These are phyloP conservation scores for Therioaphis trifolii DNA, from an alignment of 2,888 invertebrate species.

Conservation along the genomic window DNA sequence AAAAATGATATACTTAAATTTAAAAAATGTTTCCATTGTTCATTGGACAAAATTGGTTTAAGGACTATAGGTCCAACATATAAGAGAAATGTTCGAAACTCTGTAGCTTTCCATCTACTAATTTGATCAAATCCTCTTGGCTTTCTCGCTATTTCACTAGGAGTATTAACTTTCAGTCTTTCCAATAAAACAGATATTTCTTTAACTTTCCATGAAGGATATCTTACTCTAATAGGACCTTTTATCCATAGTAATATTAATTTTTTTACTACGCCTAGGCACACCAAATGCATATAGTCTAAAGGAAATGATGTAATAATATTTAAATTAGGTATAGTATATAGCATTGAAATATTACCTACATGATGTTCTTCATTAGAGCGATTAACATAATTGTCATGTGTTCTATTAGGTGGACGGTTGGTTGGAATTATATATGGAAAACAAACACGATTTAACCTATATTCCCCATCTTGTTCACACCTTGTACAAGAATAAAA, in stretches of 20 bases:
- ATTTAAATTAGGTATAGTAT: slow-evolving; percentile 1
- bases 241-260: neutral
- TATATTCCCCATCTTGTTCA: neutral
- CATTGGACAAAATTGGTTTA: no score
- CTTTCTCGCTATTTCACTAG: slow-evolving; percentile 14
- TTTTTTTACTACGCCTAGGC: slow-evolving; percentile 32
- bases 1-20: no score
- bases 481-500: slow-evolving; percentile 6
- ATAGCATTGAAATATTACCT: neutral
- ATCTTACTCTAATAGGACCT: neutral
- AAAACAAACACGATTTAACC: neutral
- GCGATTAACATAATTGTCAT: slow-evolving; percentile 4
- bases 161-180: neutral
- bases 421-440: neutral
- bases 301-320: neutral
- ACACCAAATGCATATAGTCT: no score
- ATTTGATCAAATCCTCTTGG: neutral
- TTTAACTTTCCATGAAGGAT: slow-evolving; percentile 20
- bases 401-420: neutral
- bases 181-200: neutral
- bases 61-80: neutral
- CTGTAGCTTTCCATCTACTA: slow-evolving; percentile 8
- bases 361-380: no score
- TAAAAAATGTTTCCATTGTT: no score
- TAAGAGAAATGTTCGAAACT: neutral